Evolutionary conservation across 2,113 vertebrate genomes (phyloP), one percentile per base, ranked within the genome.

Genomic region (Notothenia coriiceps): DNA sequence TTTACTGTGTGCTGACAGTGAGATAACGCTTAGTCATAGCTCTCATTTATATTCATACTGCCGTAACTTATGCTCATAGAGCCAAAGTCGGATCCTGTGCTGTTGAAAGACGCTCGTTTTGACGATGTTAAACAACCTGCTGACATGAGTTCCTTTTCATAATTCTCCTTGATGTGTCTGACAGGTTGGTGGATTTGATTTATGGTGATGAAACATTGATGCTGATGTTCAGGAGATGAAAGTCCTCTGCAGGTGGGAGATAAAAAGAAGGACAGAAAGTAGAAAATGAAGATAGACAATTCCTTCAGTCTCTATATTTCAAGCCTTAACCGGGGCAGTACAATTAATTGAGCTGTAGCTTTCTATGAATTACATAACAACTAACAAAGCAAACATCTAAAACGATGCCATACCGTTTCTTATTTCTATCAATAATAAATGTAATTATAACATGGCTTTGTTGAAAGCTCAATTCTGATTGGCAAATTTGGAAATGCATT

Each of bases 41-140:
- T 2, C 82, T 86, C 79, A 85, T 88, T 83, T 75, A 65, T 84
- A 86, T 86, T 90, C 86, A 79, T 52, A 49, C 66, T 49, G 55
- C 77, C 79, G n/a, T 13, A 85, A 86, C 82, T 79, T 77, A 76
- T 80, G 77, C 81, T 84, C 65, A 33, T n/a, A 49, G 65, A 84
- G 55, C 71, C 46, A 70, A 71, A 84, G 54, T 22, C 62, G 61
- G 57, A 77, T 40, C 61, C 73, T 47, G 44, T 10, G 54, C 73
- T 49, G 64, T 13, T 40, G 55, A 50, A 8, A 54, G 67, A 61
- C 65, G 59, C 74, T 60, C 0, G 12, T 72, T 70, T 18, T 1
- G 9, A 43, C 18, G 9, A n/a, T 14, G 56, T 43, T 68, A n/a
- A 70, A 74, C 5, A 85, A 85, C 52, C 8, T 20, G 75, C 63